A percentile compares a stretch with the other conserved stretches of the same genome.
Conservation (phyloP, 2,113 vertebrate genomes). For the Triplophysa rosa region DNA sequence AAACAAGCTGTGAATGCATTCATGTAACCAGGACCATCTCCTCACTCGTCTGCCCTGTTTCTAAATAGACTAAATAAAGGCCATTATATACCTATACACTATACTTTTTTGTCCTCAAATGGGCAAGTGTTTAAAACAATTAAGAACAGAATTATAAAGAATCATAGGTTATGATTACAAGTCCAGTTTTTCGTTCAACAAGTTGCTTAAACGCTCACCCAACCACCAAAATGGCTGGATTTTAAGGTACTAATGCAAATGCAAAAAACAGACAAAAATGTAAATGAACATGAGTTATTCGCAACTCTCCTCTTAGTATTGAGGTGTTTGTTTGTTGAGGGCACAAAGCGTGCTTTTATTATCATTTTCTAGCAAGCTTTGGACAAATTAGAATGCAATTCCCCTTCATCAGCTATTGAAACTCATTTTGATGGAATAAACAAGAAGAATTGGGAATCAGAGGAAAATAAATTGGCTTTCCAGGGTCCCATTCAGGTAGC, state of each 20-base stretch:
- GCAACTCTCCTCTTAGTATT: conserved; percentile 45
- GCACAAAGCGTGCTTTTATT: conserved; percentile 63
- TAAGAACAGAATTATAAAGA: no score
- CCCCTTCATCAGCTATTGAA: conserved; percentile 61
- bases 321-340: conserved; percentile 49
- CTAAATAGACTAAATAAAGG: no score
- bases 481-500: conserved; percentile 49
- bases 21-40: no score
- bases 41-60: no score
- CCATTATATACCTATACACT: no score
- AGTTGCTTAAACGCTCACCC: no score
- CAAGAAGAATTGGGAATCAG: conserved; percentile 64
- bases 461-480: conserved; percentile 64
- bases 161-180: no score
- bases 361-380: conserved; percentile 59
- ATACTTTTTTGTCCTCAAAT: no score
- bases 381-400: conserved; percentile 63
- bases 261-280: neutral
- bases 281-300: neutral
- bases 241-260: neutral
- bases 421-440: conserved; percentile 66
- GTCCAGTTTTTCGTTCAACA: no score
- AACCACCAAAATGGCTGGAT: no score
- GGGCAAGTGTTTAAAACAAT: no score
- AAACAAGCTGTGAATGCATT: no score